Conservation (phyloP, 2,797 vertebrate genomes). For the Prionace glauca region DNA sequence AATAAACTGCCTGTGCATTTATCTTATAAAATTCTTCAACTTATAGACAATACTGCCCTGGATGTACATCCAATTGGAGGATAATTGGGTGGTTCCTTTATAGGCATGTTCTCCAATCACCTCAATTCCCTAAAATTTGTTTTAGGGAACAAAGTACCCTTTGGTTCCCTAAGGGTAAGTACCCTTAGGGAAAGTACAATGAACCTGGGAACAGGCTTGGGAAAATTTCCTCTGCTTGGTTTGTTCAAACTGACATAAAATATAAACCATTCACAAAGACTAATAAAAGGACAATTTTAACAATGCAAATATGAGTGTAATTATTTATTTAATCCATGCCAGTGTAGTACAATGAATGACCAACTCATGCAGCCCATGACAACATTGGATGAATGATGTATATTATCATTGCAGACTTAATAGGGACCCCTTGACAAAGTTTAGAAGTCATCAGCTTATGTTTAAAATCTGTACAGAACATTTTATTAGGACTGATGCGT, state of each 20-base stretch:
- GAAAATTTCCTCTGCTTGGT: background rate
- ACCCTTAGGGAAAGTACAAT: background rate
- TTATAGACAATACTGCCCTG: background rate
- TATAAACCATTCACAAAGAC: background rate
- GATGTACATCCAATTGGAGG: background rate
- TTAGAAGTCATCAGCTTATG: background rate
- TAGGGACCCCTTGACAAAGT: background rate
- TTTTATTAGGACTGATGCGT: background rate
- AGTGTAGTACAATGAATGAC: background rate
- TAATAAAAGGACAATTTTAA: background rate
- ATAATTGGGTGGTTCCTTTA: background rate
- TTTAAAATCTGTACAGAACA: background rate
- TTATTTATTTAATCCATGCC: background rate
- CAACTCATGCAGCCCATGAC: background rate
- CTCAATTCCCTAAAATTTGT: background rate
- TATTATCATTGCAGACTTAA: background rate
- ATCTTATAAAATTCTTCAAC: background rate
- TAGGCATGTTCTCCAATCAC: background rate
- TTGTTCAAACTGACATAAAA: background rate
- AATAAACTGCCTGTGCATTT: background rate
- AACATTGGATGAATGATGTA: background rate
- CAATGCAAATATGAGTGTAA: background rate
- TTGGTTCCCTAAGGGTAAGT: no score
- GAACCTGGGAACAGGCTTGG: background rate
- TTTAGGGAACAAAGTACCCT: no score